Evolutionary conservation across 2,888 invertebrate genomes (phyloP).

Genomic region (Lacanobia oleracea): DNA sequence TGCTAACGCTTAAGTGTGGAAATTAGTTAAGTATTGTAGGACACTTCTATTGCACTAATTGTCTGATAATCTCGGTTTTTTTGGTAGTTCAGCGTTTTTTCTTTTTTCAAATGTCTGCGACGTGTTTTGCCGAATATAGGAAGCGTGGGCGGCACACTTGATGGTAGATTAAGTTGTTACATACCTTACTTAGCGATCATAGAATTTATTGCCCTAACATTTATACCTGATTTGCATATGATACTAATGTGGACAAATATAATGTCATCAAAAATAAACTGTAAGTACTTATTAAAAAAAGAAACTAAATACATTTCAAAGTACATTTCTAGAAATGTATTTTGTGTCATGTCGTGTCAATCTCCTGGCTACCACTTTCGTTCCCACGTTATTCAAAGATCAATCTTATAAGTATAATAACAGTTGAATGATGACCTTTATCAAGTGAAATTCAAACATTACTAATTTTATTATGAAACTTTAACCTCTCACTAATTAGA

Average conservation of each 20-base stretch:
- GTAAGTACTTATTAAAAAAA: too few species aligned
- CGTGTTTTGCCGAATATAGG: constrained; percentile 40
- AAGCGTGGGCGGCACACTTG: constrained; percentile 42
- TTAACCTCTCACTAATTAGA: constrained; percentile 32
- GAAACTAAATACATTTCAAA: background rate
- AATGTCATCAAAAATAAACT: background rate
- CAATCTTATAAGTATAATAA: background rate
- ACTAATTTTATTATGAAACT: constrained; percentile 33
- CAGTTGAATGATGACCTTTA: background rate
- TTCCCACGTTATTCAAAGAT: background rate
- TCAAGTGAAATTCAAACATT: constrained; percentile 37
- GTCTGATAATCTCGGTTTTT: background rate
- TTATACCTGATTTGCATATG: constrained; percentile 9
- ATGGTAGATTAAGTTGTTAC: constrained; percentile 40
- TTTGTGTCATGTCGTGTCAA: background rate
- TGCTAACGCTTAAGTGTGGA: constrained; percentile 47
- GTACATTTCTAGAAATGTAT: too few species aligned
- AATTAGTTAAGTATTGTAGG: constrained; percentile 32
- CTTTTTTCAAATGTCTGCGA: constrained; percentile 3
- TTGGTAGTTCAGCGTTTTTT: background rate
- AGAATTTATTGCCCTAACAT: constrained; percentile 42
- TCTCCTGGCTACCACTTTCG: too few species aligned
- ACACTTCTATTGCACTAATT: constrained; percentile 36
- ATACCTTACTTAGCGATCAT: constrained; percentile 42
- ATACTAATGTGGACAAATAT: background rate